Evolutionary conservation across 2,797 vertebrate genomes (phyloP).

Genomic region (Propithecus deckenii): DNA sequence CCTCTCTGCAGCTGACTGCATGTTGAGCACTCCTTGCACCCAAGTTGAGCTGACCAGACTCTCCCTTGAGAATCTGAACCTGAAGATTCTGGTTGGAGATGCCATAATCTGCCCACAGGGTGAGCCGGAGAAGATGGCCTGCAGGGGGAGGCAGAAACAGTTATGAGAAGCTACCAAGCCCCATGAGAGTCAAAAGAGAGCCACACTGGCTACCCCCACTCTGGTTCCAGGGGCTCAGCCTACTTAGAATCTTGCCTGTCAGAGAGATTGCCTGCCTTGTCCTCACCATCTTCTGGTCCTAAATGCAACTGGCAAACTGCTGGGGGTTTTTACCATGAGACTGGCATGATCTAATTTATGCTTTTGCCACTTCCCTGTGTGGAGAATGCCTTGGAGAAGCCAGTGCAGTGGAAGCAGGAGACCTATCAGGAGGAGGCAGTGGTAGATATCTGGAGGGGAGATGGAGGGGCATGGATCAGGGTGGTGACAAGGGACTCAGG

Average conservation of each 20-base stretch:
- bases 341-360: neutral
- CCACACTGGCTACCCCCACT: neutral
- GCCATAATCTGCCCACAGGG: neutral
- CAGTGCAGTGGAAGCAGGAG: neutral
- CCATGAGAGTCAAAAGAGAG: neutral
- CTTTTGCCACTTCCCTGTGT: neutral
- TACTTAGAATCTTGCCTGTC: neutral
- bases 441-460: neutral
- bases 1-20: neutral
- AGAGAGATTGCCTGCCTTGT: neutral
- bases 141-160: neutral
- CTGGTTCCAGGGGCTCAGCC: neutral
- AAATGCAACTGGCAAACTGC: neutral
- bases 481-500: neutral
- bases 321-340: neutral
- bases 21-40: neutral
- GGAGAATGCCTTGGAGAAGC: neutral
- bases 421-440: neutral
- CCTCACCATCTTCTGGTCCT: neutral
- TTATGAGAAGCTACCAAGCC: neutral
- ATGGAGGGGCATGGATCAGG: neutral
- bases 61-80: neutral
- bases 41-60: neutral
- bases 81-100: neutral
- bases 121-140: neutral